Conservation (phyloP, 2,888 invertebrate genomes). For the Hirtodrosophila trivittata region DNA sequence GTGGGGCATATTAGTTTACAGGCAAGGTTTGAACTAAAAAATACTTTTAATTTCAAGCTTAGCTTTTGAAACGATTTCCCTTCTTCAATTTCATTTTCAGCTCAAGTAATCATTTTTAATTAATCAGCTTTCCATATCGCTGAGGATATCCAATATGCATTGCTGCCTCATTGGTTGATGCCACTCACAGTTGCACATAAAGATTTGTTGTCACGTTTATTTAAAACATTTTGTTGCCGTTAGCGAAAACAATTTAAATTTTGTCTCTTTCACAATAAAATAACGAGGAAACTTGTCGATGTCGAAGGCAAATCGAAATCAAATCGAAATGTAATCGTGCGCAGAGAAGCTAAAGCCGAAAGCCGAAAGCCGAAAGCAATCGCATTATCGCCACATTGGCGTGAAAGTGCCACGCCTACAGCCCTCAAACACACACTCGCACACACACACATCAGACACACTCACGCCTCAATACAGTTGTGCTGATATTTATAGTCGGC, state of each 20-base stretch:
- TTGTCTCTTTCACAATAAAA: constrained; percentile 58
- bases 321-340: constrained; percentile 79
- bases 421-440: constrained; percentile 13
- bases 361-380: constrained; percentile 70
- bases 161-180: constrained; percentile 27
- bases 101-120: no score
- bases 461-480: constrained; percentile 8
- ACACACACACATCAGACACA: constrained; percentile 27
- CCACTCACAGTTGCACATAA: constrained; percentile 12
- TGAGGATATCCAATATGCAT: constrained; percentile 30
- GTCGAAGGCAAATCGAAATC: constrained; percentile 69
- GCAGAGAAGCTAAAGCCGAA: constrained; percentile 54
- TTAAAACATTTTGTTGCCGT: constrained; percentile 57
- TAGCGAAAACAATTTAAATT: constrained; percentile 76
- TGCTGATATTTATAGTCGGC: constrained; percentile 72
- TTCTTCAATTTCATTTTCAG: no score
- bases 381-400: constrained; percentile 77
- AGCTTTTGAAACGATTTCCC: no score
- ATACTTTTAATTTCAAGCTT: no score
- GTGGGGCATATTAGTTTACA: constrained; percentile 21
- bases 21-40: not conserved
- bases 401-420: constrained; percentile 69
- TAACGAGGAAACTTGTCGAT: constrained; percentile 35
- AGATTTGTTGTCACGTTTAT: constrained; percentile 52
- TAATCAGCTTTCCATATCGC: no score